Evolutionary conservation across 2,797 vertebrate species (phyloP), one percentile per base, ranked within the genome.

Genomic region (Helarctos malayanus): DNA sequence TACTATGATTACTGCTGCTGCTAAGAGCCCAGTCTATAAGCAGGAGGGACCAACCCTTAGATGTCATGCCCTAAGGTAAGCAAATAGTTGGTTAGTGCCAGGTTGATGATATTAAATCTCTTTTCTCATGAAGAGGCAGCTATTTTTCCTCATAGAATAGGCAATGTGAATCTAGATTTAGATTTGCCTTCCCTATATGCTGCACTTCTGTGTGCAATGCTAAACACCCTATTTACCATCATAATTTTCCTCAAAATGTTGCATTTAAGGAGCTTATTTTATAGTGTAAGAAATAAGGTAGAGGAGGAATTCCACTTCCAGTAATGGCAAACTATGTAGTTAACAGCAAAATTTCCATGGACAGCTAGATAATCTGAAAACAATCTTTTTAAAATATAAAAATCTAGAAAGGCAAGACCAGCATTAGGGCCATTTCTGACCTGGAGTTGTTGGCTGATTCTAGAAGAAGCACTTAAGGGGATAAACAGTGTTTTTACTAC

Each of bases 321-420:
- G 32, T 18, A 68, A 68, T 65, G 38, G 52, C 29, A 87, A n/a
- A 32, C 7, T 83, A 38, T 49, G 38, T 85, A 57, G 78, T 90
- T 59, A 82, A 73, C 47, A 83, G 68, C 41, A 86, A 35, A 54
- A 16, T 71, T 90, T 83, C 23, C 65, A 63, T 41, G 81, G 57
- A 75, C n/a, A 92, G 29, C 45, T 57, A 65, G 75, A 78, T 87
- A 93, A 45, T 82, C 9, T 78, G 35, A 86, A 54, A 3, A 75
- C 49, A 83, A 82, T 80, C 14, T 73, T 49, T 54, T 92, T 61
- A 83, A 89, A 63, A 38, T 65, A 52, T 45, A 87, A 93, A 86
- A 71, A 73, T 35, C 21, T 71, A 57, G 41, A 87, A 47, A 83
- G 29, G 21, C 1, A 80, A 88, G 25, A 15, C 13, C 16, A 52